Evolutionary conservation across 2,888 invertebrate species (phyloP).

Genomic region (Hypolimnas misippus): DNA sequence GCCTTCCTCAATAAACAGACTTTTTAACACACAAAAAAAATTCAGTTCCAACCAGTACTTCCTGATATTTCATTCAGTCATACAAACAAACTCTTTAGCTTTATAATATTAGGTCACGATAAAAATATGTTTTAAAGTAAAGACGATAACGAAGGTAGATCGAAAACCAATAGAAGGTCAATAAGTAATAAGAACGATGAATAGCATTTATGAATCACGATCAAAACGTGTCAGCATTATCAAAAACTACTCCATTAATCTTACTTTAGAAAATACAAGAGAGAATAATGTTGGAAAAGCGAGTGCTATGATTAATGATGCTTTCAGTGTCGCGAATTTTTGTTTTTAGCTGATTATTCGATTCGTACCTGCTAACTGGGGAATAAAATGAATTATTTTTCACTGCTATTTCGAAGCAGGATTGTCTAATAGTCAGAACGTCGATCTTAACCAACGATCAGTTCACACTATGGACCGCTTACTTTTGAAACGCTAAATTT

Average conservation of each 20-base stretch:
- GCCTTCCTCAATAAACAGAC: too few relatives aligned
- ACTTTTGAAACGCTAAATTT: too few relatives aligned
- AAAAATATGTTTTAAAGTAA: neutral
- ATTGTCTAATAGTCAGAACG: too few relatives aligned
- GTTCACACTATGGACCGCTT: too few relatives aligned
- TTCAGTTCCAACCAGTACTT: too few relatives aligned
- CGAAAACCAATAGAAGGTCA: neutral
- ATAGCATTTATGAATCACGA: neutral
- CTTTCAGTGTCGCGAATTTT: neutral
- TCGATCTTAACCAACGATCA: too few relatives aligned
- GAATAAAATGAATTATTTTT: neutral
- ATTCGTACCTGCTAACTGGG: neutral
- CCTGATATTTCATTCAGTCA: too few relatives aligned
- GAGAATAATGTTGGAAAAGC: constrained; percentile 1
- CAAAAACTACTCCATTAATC: constrained; percentile 14
- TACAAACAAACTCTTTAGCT: too few relatives aligned
- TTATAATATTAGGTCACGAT: too few relatives aligned
- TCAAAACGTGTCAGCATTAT: constrained; percentile 5
- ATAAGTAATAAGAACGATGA: constrained; percentile 3
- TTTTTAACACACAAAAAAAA: too few relatives aligned
- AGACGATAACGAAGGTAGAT: neutral
- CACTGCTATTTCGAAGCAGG: too few relatives aligned
- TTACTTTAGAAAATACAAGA: constrained; percentile 10
- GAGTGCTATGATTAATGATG: constrained; percentile 6
- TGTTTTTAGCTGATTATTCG: neutral